A percentile compares a stretch with the other conserved stretches of the same genome.
These are phyloP conservation scores for Ferdinandea cuprea DNA, from an alignment of 2,888 invertebrate species.

Conservation along the genomic window DNA sequence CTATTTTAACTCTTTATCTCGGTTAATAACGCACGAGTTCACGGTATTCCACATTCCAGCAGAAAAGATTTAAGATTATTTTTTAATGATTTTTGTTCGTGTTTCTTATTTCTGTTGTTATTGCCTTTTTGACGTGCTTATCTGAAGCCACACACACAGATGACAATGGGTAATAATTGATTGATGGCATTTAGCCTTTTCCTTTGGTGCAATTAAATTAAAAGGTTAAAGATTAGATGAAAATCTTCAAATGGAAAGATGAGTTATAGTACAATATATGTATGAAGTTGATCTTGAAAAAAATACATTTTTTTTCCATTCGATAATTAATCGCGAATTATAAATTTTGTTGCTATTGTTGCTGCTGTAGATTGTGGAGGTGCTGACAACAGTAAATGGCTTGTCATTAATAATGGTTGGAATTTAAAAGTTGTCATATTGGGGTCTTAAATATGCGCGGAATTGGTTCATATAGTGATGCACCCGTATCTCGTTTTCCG, in stretches of 20 bases:
- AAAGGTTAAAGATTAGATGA: conserved; percentile 42
- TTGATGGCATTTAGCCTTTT: conserved; percentile 60
- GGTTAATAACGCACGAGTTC: conserved; percentile 18
- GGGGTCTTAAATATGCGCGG: no score
- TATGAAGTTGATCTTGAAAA: conserved; percentile 31
- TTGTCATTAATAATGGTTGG: not conserved
- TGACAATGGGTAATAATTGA: conserved; percentile 35
- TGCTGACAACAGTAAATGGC: conserved; percentile 5
- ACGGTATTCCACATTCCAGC: conserved; percentile 52
- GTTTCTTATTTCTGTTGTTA: not conserved
- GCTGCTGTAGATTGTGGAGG: not conserved
- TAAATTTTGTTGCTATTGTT: not conserved
- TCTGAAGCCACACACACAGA: conserved; percentile 11
- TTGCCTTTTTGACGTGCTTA: conserved; percentile 1
- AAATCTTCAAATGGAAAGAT: not conserved
- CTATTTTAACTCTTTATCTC: conserved; percentile 24
- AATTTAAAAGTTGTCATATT: no score
- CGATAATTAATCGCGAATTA: conserved; percentile 3
- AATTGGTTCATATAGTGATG: no score
- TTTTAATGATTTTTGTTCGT: not conserved
- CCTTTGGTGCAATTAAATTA: conserved; percentile 47
- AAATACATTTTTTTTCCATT: conserved; percentile 1
- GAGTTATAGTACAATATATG: not conserved
- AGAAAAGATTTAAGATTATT: conserved; percentile 31
- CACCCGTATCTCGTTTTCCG: no score